Base-by-base conservation (phyloP, 2,113 vertebrate genomes). In the Hypanus sabinus region DNA sequence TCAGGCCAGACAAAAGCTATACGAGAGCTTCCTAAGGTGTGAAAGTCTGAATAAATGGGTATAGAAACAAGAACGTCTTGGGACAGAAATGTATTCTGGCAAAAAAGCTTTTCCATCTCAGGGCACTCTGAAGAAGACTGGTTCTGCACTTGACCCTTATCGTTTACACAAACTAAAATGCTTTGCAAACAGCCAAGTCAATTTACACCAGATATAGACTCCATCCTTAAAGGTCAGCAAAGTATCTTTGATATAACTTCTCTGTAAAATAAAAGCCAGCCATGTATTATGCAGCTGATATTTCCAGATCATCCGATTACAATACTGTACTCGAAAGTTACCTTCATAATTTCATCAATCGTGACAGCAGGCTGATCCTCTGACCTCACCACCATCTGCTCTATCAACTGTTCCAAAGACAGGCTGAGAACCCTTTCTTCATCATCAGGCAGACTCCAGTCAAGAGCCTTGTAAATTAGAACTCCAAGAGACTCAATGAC, bases 351-450 rank as follows among this genome's bases (percentile, higher is more conserved):
- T 73, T 73, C 91, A 33, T 14, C 1, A 24, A 93, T 93, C n/a
- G 91, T 93, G 68, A 70, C 70, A 11, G 70, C 33, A 14, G 91
- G 70, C 70, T 75, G 91, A 38, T 93, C 10, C 1, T 73, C 68
- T 16, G 38, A 24, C 60, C 91, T 93, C 33, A 46, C 36, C 91
- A 30, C 91, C 91, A 93, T 93, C 27, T 46, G 9, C 68, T 73
- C 11, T 12, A 93, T 93, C 91, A 93, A 30, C 1, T 55, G 11
- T 27, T 93, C 91, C 68, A 93, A 73, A 55, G 68, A 9, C 9
- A 27, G 70, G 68, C 91, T 93, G 36, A 93, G 68, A 93, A 93
- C 91, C 5, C 91, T 70, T 73, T 93, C 91, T 46, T 93, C 91
- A 73, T 71, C 38, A 5, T 73, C 70, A 73, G 36, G 27, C 33